Evolutionary conservation across 2,113 vertebrate genomes (phyloP), one percentile per base, ranked within the genome.

Genomic region (Anolis carolinensis): DNA sequence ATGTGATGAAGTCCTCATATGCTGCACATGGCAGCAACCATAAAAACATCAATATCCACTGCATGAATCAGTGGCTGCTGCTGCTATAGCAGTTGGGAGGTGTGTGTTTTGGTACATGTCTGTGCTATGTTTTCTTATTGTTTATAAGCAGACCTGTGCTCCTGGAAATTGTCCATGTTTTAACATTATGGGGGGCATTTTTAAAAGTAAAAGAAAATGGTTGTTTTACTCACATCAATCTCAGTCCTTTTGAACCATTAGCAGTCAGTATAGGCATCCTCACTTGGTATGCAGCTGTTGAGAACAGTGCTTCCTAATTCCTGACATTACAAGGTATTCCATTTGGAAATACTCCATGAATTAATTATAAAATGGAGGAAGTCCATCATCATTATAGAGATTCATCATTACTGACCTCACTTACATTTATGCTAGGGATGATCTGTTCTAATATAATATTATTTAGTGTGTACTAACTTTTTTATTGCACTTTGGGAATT

Each of bases 341-440:
- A 10, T 71, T 62, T 83, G 81, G 71, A 83, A 84, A 81, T 85
- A 92, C 65, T 89, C 89, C 48, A 79, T 85, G 77, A 93, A 94
- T 93, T 93, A 93, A 94, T 93, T 93, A 92, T 76, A 52, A 93
- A 92, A 87, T 70, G 85, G 86, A 91, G 92, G 88, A 79, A 80
- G 92, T 82, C 76, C 85, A 44, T 44, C 89, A 86, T 65, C 74
- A 76, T 91, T 70, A 84, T 68, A 84, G 92, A 88, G 68, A 65
- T 79, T 92, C 84, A 90, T 75, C 25, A n/a, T 92, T 83, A 62
- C 27, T 93, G 92, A 93, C 86, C 93, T 92, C 84, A 32, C 65
- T 92, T 92, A 91, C 86, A 94, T 90, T 92, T 91, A 87, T 71
- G 65, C 90, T 79, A 86, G 32, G 85, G 91, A 52, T 86, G 89